Conservation (phyloP, 2,888 invertebrate species). For the Steinernema hermaphroditum region DNA sequence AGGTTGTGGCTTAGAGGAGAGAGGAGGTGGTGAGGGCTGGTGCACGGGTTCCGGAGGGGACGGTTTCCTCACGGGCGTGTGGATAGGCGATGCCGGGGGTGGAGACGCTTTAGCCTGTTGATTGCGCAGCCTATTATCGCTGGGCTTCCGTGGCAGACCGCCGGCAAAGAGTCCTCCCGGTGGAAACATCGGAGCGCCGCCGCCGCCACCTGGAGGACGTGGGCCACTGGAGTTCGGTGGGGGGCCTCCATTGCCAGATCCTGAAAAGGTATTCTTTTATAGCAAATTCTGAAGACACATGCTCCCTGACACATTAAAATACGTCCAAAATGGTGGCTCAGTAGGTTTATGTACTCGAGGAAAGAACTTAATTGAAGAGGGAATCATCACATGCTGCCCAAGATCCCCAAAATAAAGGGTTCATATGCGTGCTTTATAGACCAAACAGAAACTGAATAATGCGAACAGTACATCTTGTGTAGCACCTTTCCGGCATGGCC, state of each 20-base stretch:
- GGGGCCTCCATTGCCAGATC: neutral
- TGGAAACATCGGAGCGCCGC: constrained; percentile 20
- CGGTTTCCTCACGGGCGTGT: neutral
- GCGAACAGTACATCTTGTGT: too few relatives aligned
- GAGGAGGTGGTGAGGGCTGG: neutral
- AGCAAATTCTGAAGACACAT: neutral
- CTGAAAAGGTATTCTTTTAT: neutral
- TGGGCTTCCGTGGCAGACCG: constrained; percentile 61
- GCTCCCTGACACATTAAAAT: too few relatives aligned
- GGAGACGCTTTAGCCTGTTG: constrained; percentile 3
- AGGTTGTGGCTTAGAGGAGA: neutral
- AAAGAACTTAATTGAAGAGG: too few relatives aligned
- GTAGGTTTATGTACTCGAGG: too few relatives aligned
- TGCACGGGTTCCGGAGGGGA: neutral
- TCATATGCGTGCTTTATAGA: too few relatives aligned
- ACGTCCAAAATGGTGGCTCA: too few relatives aligned
- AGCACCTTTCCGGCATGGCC: too few relatives aligned
- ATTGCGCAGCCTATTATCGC: constrained; percentile 50
- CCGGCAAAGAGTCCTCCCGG: constrained; percentile 61
- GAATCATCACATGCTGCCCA: too few relatives aligned
- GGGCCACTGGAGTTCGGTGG: neutral
- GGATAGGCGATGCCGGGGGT: neutral
- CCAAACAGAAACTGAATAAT: too few relatives aligned
- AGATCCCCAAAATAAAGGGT: too few relatives aligned
- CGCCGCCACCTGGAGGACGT: constrained; percentile 27